phyloP scores from a whole-genome alignment of 2,113 vertebrate species.

The Pelvicachromis taeniatus region DNA sequence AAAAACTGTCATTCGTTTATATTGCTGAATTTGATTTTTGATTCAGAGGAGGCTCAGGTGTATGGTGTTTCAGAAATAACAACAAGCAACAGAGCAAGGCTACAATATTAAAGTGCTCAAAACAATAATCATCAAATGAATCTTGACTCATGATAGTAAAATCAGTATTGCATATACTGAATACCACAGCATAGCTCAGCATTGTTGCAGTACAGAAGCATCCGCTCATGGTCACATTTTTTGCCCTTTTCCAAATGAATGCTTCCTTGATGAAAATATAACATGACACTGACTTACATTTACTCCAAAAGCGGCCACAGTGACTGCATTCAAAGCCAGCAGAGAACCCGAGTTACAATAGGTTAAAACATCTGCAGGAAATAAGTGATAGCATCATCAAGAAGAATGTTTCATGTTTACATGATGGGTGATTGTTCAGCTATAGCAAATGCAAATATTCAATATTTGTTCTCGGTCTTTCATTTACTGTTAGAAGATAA shows the following conservation, averaged over 20 bases:
- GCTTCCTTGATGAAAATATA: background rate
- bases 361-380: background rate
- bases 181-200: background rate
- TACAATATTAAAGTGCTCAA: background rate
- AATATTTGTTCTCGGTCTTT: background rate
- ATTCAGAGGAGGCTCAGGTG: background rate
- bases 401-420: background rate
- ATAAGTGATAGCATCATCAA: background rate
- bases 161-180: background rate
- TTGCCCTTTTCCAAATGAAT: constrained; percentile 23
- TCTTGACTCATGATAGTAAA: background rate
- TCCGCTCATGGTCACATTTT: background rate
- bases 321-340: background rate
- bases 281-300: background rate
- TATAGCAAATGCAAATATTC: background rate
- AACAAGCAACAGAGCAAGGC: background rate
- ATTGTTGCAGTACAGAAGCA: background rate
- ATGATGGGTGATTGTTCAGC: background rate
- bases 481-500: background rate
- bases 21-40: background rate
- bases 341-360: background rate
- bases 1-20: background rate
- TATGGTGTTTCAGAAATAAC: background rate
- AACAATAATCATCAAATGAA: background rate
- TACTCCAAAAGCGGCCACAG: background rate